Base-by-base conservation (phyloP, 1,140 invertebrate species). In the Sycophaga agraensis region DNA sequence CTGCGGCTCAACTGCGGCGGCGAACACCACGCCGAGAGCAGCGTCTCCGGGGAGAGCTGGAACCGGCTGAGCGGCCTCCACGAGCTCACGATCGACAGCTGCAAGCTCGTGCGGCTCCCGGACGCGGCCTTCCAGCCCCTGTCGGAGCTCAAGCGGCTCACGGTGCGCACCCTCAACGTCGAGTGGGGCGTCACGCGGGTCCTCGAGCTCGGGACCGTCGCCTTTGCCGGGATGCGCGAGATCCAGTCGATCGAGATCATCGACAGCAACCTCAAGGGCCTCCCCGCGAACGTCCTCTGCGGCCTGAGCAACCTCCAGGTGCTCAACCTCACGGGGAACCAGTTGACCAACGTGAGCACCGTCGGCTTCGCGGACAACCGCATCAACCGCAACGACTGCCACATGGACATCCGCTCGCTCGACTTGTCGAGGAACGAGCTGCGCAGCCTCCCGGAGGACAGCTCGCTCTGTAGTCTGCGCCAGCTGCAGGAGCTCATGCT, bases 271-370 rank as follows among this genome's bases (percentile, higher is more conserved):
- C 86, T 96, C 48, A 83, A 87, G 51, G 83, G 86, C 2, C 73
- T 95, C 65, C 90, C 92, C 2, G 85, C 86, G 12, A 87, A 86
- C 40, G 83, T 89, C 28, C 87, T 94, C 53, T 94, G 92, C 73
- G 84, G 87, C 4, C 78, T 96, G 59, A 83, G 84, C 49, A 91
- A 90, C 70, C 80, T 97, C 6, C 90, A 91, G 70, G 85, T 87
- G 48, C 80, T 97, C 21, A 95, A 96, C 81, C 82, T 94, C 60
- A 93, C 91, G 9, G 83, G 86, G 21, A 94, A 95, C 77, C 86
- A 87, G 67, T 86, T 96, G 63, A 83, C 84, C 45, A 87, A 88
- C 39, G 81, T 91, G 7, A 86, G 88, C 31, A 85, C 90, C 62
- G 81, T 93, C 54, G 91, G 91, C 8, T 85, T 91, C 68, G 79